Base-by-base conservation (phyloP, 2,113 vertebrate species). In the Solea senegalensis region DNA sequence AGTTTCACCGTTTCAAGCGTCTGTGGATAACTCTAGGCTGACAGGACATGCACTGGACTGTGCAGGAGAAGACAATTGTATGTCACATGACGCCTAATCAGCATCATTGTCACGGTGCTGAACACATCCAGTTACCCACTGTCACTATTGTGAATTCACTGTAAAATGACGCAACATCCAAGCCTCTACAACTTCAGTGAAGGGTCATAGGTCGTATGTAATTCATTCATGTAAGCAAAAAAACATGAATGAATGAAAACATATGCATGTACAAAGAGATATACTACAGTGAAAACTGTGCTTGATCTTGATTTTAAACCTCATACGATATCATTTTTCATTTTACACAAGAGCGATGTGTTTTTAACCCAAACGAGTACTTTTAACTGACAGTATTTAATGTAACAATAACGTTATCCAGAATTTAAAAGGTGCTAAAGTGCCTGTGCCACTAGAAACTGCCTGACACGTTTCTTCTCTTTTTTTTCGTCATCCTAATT, bases 401-500 rank as follows among this genome's bases (percentile, higher is more conserved):
- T 12, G 15, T 12, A 10, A 43, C 16, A 16, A 12, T 27, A 12
- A 56, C 34, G 4, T 26, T 15, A 51, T 7, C 45, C 44, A 43
- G 8, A 69, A 27, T 62, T 50, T 39, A 55, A 62, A 65, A 39
- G 49, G 7, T 58, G 45, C 13, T 55, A 55, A 69, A 76, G 10
- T 34, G 64, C 57, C 52, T 21, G 54, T 44, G 51, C 72, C 72
- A 61, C 40, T 28, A 15, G 50, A 0, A 69, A 72, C 60, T 54
- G 74, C 80, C 27, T 56, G 85, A 86, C 21, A 78, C 28, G 44
- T 79, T 46, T 82, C 62, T 43, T 78, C 80, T 72, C 80, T 79
- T 80, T n/a, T n/a, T 52, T 52, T 52, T 16, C 21, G 45, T 82
- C 52, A 70, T 53, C 78, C 71, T 87, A 89, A 91, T 90, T 86